Evolutionary conservation across 2,888 invertebrate genomes (phyloP), one percentile per base, ranked within the genome.

Genomic region (Lasioglossum figueresi): DNA sequence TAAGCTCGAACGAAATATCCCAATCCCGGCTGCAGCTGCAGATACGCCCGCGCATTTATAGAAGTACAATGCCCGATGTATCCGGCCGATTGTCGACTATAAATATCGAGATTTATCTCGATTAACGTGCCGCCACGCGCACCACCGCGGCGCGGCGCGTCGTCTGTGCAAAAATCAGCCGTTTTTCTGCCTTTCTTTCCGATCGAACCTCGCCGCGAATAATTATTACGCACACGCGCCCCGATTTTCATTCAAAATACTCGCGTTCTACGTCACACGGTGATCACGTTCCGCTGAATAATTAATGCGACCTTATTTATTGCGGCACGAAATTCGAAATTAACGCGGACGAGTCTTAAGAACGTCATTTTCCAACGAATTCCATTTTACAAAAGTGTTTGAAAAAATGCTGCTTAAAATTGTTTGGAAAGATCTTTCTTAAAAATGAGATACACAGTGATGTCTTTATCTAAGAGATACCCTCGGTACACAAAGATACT

Each of bases 51-150:
- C 81, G 91, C 90, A 89, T 92, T 92, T 89, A 91, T 89, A 90
- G 89, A 91, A 91, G 89, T 83, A 92, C 91, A 91, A 91, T 88
- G 88, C 83, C 79, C 85, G 82, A 88, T 85, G 85, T 89, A 90
- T 92, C 90, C 92, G 91, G 88, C 80, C 89, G 88, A 93, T 91
- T 89, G 88, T 86, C 78, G 86, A 80, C 91, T 91, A 91, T 93
- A 92, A 92, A 92, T 91, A 92, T 89, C 90, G 83, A 88, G 90
- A 91, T 92, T 92, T 91, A 92, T 93, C 90, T 87, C 88, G 91
- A 92, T 91, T 89, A 92, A 91, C 88, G 88, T 89, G 89, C 85
- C 79, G 56, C 82, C 88, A 84, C 88, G 83, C 88, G 84, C 76
- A 48, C 70, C 56, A 3, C 72, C 19, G 43, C 40, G 10, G 19